Evolutionary conservation across 1,140 invertebrate species (phyloP).

Genomic region (Diachasmimorpha longicaudata): DNA sequence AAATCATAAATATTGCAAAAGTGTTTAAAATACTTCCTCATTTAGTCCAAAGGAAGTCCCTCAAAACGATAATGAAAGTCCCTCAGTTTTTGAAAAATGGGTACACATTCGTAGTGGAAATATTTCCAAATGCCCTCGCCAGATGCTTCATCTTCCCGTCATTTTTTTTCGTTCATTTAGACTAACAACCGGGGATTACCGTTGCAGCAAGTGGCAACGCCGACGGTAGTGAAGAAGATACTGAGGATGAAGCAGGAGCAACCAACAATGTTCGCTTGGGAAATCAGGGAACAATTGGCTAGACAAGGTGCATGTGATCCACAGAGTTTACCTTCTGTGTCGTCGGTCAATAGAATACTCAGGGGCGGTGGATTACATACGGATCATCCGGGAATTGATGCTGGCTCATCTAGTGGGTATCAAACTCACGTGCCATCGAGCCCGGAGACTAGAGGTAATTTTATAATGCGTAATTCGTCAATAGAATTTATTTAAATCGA

Average conservation of each 20-base stretch:
- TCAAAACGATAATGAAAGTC: too few relatives aligned
- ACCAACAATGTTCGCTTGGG: conserved; percentile 92
- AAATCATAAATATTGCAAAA: too few relatives aligned
- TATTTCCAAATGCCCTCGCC: neutral
- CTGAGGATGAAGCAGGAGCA: conserved; percentile 90
- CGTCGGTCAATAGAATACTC: conserved; percentile 93
- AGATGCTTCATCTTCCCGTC: conserved; percentile 1
- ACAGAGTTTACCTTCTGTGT: conserved; percentile 88
- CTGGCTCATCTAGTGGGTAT: conserved; percentile 37
- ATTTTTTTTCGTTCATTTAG: conserved; percentile 17
- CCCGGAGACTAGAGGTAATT: conserved; percentile 31
- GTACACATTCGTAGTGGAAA: neutral
- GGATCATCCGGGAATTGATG: conserved; percentile 51
- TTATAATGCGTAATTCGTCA: conserved; percentile 19
- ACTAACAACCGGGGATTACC: conserved; percentile 32
- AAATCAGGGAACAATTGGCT: conserved; percentile 86
- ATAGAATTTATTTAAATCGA: conserved; percentile 25
- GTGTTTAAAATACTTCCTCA: too few relatives aligned
- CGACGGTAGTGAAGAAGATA: conserved; percentile 91
- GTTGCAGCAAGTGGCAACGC: conserved; percentile 89
- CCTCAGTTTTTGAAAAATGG: too few relatives aligned
- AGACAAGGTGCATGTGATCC: conserved; percentile 85
- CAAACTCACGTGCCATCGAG: conserved; percentile 29
- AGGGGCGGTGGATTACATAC: conserved; percentile 75
- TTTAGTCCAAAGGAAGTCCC: too few relatives aligned